Evolutionary conservation across 2,113 vertebrate genomes (phyloP).

Genomic region (Myotis brandtii): DNA sequence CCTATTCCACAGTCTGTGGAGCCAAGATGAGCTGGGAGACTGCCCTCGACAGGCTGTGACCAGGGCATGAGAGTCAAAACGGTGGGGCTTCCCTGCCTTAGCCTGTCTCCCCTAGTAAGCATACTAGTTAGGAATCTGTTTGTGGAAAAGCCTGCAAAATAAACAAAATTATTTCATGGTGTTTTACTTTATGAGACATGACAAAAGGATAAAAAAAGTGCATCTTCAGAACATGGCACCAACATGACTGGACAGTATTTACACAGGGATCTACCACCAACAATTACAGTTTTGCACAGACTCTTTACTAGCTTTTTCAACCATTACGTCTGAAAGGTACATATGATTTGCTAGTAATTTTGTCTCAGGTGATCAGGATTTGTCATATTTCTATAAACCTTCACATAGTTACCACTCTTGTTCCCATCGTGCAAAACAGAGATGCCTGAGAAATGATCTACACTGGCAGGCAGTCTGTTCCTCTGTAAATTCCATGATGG

Average conservation of each 20-base stretch:
- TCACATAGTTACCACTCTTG: not conserved
- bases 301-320: not conserved
- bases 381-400: not conserved
- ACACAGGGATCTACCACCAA: not conserved
- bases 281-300: not conserved
- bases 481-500: not conserved
- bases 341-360: not conserved
- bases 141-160: not conserved
- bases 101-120: not conserved
- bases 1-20: not conserved
- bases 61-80: no score
- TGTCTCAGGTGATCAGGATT: not conserved
- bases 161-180: not conserved
- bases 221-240: not conserved
- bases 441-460: not conserved
- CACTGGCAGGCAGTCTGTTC: accelerated
- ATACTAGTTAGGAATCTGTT: not conserved
- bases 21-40: not conserved
- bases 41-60: not conserved
- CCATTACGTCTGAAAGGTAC: not conserved
- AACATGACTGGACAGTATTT: not conserved
- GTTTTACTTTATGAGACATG: not conserved
- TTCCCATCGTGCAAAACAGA: not conserved
- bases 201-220: not conserved
- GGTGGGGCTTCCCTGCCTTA: not conserved